Evolutionary conservation across 2,888 invertebrate genomes (phyloP), one percentile per base, ranked within the genome.

Genomic region (Ecliptopera silaceata): DNA sequence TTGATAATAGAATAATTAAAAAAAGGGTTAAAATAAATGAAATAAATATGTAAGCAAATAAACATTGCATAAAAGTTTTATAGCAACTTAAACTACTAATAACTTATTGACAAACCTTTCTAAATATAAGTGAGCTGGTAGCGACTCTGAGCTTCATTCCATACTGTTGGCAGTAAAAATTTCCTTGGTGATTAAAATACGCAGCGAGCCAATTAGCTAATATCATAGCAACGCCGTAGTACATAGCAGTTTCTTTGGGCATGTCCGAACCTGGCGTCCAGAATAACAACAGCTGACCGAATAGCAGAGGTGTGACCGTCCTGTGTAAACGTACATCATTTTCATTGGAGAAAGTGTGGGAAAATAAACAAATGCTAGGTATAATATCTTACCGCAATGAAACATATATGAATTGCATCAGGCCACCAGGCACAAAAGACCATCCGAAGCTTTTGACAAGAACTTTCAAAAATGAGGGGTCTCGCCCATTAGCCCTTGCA

Each of bases 71-170:
- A n/a, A n/a, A n/a, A n/a, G n/a, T n/a, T n/a, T n/a, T n/a, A n/a
- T n/a, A n/a, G n/a, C n/a, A n/a, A n/a, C n/a, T n/a, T n/a, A n/a
- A n/a, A n/a, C n/a, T n/a, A n/a, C n/a, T n/a, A 38, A 18, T 20
- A n/a, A 20, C 3, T 11, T 39, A 0, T 18, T 42, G 2, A 68
- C 70, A 68, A 79, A 96, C 96, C 93, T 97, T 97, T 84, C 95
- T 93, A 72, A 95, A 96, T 75, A 97, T 92, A 1, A 96, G 80
- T 0, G 95, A 93, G 69, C 95, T 94, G 53, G 94, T 93, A 0
- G 96, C 95, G 0, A 96, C 89, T 63, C 96, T 88, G 32, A 96
- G 84, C 73, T 94, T 92, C 95, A 96, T 95, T 31, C 96, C 96
- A 11, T 93, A 90, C 71, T 95, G 93, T 69, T 93, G 91, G 26